Evolutionary conservation across 2,113 vertebrate genomes (phyloP), one percentile per base, ranked within the genome.

Genomic region (Salvator merianae): DNA sequence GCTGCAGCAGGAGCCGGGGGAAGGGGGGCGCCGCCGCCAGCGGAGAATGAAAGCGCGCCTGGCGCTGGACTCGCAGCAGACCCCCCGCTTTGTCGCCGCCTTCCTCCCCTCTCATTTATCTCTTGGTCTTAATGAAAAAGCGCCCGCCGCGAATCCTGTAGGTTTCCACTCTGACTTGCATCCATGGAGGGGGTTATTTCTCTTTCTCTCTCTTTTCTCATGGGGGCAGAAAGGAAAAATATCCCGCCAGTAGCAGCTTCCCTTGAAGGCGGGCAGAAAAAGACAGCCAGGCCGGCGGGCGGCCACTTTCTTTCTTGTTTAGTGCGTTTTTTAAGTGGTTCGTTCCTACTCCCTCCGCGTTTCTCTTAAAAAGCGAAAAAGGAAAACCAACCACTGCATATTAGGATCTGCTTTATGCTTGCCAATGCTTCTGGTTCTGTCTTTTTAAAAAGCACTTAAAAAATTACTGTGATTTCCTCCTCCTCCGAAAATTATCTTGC

Each of bases 401-500:
- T 83, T 77, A 79, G 86, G 90, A 88, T 83, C 85, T 82, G 86
- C 86, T 90, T 92, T 90, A 71, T 82, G 71, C 93, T 88, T 85
- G 82, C 85, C 89, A 78, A 88, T 3, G 47, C 36, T 32, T 43
- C 90, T 94, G 81, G 84, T 65, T 68, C n/a, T 68, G 43, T 32
- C 30, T 68, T 55, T 85, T 36, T 38, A 76, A 89, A 89, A 38
- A 86, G 86, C 55, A 59, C 80, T 38, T 13, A 84, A 87, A 83
- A 72, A 81, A 88, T 93, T 88, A 83, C 84, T 91, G 92, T 94
- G 92, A 88, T 87, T 92, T 84, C 87, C 82, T 36, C 77, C n/a
- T 40, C 13, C 30, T 7, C 28, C 5, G 72, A 70, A 28, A 4
- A 34, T 83, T 81, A 78, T 28, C 20, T 79, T 86, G 83, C 55